Evolutionary conservation across 2,888 invertebrate species (phyloP).

Genomic region (Rhodophaea formosa): DNA sequence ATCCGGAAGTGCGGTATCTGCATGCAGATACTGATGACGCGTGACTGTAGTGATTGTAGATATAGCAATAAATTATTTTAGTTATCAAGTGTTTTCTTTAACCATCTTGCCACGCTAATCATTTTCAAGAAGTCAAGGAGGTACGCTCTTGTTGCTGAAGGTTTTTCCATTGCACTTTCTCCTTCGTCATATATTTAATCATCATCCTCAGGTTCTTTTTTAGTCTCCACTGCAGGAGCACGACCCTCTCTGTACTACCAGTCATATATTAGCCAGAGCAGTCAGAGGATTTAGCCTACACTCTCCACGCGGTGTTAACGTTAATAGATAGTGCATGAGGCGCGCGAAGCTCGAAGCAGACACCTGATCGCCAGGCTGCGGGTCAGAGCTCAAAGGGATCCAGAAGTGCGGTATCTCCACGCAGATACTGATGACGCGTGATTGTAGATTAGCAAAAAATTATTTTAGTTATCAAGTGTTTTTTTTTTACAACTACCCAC

Average conservation of each 20-base stretch:
- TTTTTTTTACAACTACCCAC: background rate
- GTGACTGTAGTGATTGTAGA: conserved; percentile 36
- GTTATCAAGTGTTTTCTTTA: background rate
- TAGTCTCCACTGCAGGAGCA: too few species aligned
- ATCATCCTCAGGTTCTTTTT: too few species aligned
- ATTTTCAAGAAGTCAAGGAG: too few species aligned
- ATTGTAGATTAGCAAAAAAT: conserved; percentile 15
- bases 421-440: conserved; percentile 49
- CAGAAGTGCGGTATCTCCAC: conserved; percentile 64
- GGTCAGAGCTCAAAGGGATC: conserved; percentile 43
- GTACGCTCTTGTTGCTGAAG: too few species aligned
- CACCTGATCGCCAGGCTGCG: conserved; percentile 44
- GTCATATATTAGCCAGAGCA: too few species aligned
- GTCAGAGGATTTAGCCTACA: too few species aligned
- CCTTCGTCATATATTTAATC: too few species aligned
- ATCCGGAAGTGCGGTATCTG: conserved; percentile 63
- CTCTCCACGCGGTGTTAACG: too few species aligned
- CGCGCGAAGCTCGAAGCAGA: conserved; percentile 39
- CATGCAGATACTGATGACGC: conserved; percentile 52
- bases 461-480: background rate
- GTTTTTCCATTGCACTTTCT: too few species aligned
- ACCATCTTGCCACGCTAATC: background rate
- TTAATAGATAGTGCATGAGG: conserved; percentile 26
- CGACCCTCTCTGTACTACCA: too few species aligned
- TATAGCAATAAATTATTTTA: conserved; percentile 14